Evolutionary conservation across 2,797 vertebrate genomes (phyloP).

Genomic region (Tragopan temminckii): DNA sequence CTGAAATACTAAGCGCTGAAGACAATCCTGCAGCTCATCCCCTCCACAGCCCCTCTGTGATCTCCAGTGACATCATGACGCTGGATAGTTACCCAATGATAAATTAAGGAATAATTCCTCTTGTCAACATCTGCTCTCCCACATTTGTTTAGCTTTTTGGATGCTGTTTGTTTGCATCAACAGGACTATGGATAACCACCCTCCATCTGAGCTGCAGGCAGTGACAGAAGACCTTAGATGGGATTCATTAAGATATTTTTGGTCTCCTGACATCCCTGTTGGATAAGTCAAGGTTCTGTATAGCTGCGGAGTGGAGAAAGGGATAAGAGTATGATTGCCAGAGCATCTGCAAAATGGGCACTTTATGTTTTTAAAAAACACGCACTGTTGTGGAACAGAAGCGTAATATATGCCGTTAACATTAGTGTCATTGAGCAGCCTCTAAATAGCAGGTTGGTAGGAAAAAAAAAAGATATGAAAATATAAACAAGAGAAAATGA

Average conservation of each 20-base stretch:
- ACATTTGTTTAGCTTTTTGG: not conserved
- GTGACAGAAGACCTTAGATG: constrained; percentile 6
- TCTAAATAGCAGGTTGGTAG: constrained; percentile 75
- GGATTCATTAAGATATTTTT: constrained; percentile 66
- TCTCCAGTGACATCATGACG: not conserved
- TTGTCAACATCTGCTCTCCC: constrained; percentile 60
- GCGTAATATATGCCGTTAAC: constrained; percentile 76
- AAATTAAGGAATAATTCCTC: constrained; percentile 40
- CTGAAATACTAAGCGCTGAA: constrained; percentile 37
- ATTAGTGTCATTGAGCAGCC: constrained; percentile 71
- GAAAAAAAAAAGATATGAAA: constrained; percentile 75
- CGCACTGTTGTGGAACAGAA: constrained; percentile 76
- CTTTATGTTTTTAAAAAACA: constrained; percentile 76
- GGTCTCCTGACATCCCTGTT: constrained; percentile 15
- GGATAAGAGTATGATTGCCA: constrained; percentile 28
- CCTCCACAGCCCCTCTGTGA: not conserved
- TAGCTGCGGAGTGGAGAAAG: constrained; percentile 39
- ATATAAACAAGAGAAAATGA: constrained; percentile 78
- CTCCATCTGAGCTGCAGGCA: not conserved
- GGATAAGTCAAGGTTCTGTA: constrained; percentile 35
- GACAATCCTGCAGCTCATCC: constrained; percentile 3
- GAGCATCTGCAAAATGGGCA: constrained; percentile 80
- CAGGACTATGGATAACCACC: not conserved
- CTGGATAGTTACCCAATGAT: not conserved
- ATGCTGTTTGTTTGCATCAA: not conserved